A percentile compares a stretch with the other conserved stretches of the same genome.
Conservation (phyloP, 2,113 vertebrate species). For the Prietella phreatophila region DNA sequence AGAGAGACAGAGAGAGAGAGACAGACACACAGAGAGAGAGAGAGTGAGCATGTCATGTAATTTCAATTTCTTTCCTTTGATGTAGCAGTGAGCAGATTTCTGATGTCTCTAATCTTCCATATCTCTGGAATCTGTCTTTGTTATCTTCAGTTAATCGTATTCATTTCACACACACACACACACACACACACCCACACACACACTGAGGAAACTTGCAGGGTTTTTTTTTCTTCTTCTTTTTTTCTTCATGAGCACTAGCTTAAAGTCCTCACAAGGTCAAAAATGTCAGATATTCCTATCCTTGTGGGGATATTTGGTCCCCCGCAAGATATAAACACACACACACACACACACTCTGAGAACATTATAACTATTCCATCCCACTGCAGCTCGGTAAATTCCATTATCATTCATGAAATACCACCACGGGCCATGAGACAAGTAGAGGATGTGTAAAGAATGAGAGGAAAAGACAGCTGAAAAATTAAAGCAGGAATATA, state of each 20-base stretch:
- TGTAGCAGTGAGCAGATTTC: slow-evolving; percentile 44
- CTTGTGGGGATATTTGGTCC: not conserved
- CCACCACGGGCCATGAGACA: slow-evolving; percentile 12
- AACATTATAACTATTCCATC: slow-evolving; percentile 31
- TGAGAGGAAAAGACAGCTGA: slow-evolving; percentile 9
- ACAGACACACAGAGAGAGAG: slow-evolving; percentile 31
- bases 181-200: slow-evolving; percentile 26
- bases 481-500: slow-evolving; percentile 37
- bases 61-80: slow-evolving; percentile 53
- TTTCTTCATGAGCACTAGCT: not conserved
- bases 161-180: slow-evolving; percentile 7
- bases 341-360: not conserved
- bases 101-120: slow-evolving; percentile 47
- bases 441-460: slow-evolving; percentile 17
- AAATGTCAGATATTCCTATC: not conserved
- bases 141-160: slow-evolving; percentile 46
- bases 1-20: slow-evolving; percentile 9
- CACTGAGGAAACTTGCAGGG: not conserved
- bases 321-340: not conserved
- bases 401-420: slow-evolving; percentile 18
- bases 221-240: not conserved
- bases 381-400: slow-evolving; percentile 25
- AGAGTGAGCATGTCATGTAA: slow-evolving; percentile 34
- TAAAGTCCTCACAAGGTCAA: not conserved
- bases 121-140: slow-evolving; percentile 40